A percentile compares a stretch with the other conserved stretches of the same genome.
Evolutionary conservation across 1,140 invertebrate genomes (phyloP).

Genomic region (Proales similis): DNA sequence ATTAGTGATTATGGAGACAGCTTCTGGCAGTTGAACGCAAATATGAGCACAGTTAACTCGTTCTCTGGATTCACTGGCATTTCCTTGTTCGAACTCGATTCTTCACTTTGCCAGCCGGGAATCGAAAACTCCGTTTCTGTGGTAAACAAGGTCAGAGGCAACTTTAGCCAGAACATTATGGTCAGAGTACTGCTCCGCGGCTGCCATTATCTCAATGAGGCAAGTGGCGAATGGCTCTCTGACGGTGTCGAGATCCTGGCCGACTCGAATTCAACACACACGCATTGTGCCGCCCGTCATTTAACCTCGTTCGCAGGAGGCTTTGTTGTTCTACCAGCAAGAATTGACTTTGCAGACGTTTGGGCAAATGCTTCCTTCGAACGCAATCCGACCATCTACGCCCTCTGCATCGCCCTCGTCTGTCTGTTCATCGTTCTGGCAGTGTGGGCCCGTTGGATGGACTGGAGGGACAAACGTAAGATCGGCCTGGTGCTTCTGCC

Average conservation of each 20-base stretch:
- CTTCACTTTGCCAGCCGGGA: too few relatives aligned
- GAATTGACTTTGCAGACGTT: slow-evolving; percentile 52
- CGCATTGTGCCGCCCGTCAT: slow-evolving; percentile 48
- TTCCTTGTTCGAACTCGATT: too few relatives aligned
- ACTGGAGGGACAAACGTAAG: slow-evolving; percentile 54
- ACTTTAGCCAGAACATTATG: too few relatives aligned
- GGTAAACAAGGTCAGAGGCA: too few relatives aligned
- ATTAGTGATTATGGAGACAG: too few relatives aligned
- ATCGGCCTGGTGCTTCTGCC: slow-evolving; percentile 55
- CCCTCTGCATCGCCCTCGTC: slow-evolving; percentile 55
- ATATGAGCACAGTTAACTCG: too few relatives aligned
- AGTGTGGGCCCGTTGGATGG: slow-evolving; percentile 55
- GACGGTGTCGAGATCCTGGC: slow-evolving; percentile 43
- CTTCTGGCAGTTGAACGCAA: too few relatives aligned
- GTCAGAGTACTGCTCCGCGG: slow-evolving; percentile 39
- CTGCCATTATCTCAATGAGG: slow-evolving; percentile 41
- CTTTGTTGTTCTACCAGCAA: slow-evolving; percentile 50
- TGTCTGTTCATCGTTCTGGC: slow-evolving; percentile 53
- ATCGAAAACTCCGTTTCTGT: too few relatives aligned
- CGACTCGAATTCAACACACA: slow-evolving; percentile 39
- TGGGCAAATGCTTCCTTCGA: slow-evolving; percentile 55
- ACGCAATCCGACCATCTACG: slow-evolving; percentile 58
- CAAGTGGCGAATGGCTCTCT: slow-evolving; percentile 40
- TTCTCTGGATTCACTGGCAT: too few relatives aligned
- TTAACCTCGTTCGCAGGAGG: slow-evolving; percentile 52